A percentile compares a stretch with the other conserved stretches of the same genome.
Evolutionary conservation across 2,888 invertebrate species (phyloP).

Genomic region (Callimorpha dominula): DNA sequence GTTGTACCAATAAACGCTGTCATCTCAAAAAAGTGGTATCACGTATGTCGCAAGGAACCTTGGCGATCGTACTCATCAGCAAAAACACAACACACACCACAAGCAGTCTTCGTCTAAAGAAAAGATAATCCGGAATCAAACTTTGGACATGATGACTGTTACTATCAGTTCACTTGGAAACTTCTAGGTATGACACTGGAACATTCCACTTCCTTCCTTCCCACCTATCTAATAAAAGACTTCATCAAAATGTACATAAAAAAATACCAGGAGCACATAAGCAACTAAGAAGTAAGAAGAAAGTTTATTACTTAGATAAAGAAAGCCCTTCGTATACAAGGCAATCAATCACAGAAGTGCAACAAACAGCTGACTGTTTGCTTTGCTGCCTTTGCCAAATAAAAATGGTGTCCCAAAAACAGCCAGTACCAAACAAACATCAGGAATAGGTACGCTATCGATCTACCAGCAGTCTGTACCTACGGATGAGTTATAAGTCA

Average conservation of each 20-base stretch:
- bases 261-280: background rate
- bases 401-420: conserved; percentile 44
- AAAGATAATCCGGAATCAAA: background rate
- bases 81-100: background rate
- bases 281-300: background rate
- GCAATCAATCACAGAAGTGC: background rate
- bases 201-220: too few relatives aligned
- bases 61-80: too few relatives aligned
- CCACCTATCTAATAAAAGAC: background rate
- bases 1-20: too few relatives aligned
- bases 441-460: conserved; percentile 76
- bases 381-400: background rate
- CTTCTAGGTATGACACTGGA: background rate
- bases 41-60: too few relatives aligned
- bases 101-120: background rate
- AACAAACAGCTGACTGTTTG: background rate
- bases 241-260: background rate
- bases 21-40: too few relatives aligned
- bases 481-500: conserved; percentile 82
- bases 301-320: background rate
- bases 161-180: background rate
- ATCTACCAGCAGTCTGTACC: conserved; percentile 72
- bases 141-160: background rate
- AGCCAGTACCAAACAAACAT: conserved; percentile 64
- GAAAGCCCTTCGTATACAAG: background rate